Evolutionary conservation across 2,888 invertebrate genomes (phyloP).

Genomic region (Tolmerus cingulatus): DNA sequence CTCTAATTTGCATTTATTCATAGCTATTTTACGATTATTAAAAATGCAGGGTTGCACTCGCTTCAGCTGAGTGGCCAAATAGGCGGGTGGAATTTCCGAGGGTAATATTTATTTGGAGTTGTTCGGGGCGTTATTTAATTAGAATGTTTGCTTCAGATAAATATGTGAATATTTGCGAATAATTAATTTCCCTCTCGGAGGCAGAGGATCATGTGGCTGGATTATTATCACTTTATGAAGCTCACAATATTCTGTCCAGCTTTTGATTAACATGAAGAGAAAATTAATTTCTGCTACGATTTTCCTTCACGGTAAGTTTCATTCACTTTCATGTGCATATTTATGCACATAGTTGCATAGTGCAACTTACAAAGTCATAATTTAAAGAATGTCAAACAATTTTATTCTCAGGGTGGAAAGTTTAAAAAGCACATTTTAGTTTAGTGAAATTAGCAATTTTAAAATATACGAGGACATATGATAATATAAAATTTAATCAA

Average conservation of each 20-base stretch:
- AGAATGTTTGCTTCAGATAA: conserved; percentile 1
- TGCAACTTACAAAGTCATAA: no score
- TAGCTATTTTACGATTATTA: background rate
- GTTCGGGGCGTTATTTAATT: background rate
- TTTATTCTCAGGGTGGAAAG: no score
- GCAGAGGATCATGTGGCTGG: background rate
- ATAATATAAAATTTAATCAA: background rate
- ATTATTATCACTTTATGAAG: background rate
- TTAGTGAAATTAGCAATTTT: background rate
- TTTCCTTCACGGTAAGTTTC: background rate
- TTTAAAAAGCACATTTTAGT: no score
- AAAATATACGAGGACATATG: background rate
- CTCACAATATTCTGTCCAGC: background rate
- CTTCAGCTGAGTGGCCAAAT: background rate
- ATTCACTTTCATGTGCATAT: no score
- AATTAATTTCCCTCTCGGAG: background rate
- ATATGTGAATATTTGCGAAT: background rate
- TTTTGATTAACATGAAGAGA: background rate
- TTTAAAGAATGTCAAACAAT: no score
- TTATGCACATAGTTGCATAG: no score
- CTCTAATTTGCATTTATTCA: background rate
- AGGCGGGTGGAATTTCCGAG: background rate
- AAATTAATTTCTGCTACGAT: background rate
- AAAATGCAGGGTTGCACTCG: background rate
- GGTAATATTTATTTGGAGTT: background rate